These are phyloP conservation scores for Aurelia aurita DNA, from an alignment of 30 jellyfish, hydroid and myxozoan genomes.

Conservation along the genomic window DNA sequence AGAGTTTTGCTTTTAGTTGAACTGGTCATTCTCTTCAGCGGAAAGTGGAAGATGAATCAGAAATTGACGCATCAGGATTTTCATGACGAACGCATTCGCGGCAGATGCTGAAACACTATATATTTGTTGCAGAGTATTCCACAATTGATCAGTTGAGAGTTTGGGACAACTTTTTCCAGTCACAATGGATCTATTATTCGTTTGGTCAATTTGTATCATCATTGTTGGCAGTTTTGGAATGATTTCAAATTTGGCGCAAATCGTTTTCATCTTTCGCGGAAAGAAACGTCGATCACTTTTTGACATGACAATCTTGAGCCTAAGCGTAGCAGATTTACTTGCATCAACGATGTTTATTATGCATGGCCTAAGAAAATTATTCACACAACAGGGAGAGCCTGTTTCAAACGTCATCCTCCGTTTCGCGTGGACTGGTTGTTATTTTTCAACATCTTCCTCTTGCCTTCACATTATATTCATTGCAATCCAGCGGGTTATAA, in stretches of 20 bases:
- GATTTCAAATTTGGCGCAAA: slow-evolving; percentile 3
- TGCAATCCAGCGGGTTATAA: slow-evolving; percentile 30
- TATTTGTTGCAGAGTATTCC: background rate
- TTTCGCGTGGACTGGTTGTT: slow-evolving; percentile 35
- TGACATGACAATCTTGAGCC: slow-evolving; percentile 14
- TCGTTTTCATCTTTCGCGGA: background rate
- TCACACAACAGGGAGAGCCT: slow-evolving; percentile 11
- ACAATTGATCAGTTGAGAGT: background rate
- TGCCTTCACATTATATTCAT: slow-evolving; percentile 26
- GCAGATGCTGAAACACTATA: too few relatives aligned
- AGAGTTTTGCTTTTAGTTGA: too few relatives aligned
- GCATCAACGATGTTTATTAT: slow-evolving; percentile 26
- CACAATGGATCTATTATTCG: background rate
- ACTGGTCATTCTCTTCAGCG: too few relatives aligned
- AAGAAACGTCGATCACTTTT: background rate
- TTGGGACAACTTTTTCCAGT: background rate
- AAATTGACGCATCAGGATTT: too few relatives aligned
- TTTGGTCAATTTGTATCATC: slow-evolving; percentile 12
- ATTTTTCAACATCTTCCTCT: slow-evolving; percentile 25
- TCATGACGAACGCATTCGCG: too few relatives aligned
- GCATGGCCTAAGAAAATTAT: slow-evolving; percentile 27
- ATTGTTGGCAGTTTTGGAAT: background rate
- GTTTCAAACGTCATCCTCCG: slow-evolving; percentile 22
- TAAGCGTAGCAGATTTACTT: slow-evolving; percentile 9
- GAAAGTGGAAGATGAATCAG: too few relatives aligned